Conservation (phyloP, 2,888 invertebrate genomes). For the Emesis furor region DNA sequence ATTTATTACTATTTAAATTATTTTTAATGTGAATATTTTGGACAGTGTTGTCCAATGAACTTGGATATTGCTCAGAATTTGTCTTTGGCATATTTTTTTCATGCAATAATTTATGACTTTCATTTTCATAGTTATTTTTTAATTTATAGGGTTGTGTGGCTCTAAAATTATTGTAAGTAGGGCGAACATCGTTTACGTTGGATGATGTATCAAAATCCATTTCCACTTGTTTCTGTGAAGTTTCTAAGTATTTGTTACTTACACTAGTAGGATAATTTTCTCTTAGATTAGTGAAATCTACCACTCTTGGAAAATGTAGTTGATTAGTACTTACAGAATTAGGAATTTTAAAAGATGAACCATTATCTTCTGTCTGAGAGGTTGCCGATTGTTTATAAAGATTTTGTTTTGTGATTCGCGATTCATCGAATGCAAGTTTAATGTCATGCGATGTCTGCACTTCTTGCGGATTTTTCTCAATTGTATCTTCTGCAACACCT, state of each 20-base stretch:
- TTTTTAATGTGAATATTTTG: conserved; percentile 26
- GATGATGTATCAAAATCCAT: conserved; percentile 37
- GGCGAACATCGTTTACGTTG: conserved; percentile 32
- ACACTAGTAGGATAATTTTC: conserved; percentile 83
- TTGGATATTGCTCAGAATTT: conserved; percentile 72
- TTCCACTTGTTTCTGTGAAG: conserved; percentile 76
- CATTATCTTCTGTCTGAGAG: conserved; percentile 34
- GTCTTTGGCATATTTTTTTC: conserved; percentile 48
- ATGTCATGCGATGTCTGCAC: conserved; percentile 77
- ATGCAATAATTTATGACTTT: conserved; percentile 40
- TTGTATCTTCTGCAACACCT: conserved; percentile 48
- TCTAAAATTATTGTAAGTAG: conserved; percentile 12
- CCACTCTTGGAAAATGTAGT: conserved; percentile 84
- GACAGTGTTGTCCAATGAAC: conserved; percentile 75
- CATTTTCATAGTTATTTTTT: conserved; percentile 23
- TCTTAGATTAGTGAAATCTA: conserved; percentile 86
- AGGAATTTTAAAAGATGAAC: conserved; percentile 65
- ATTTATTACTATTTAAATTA: conserved; percentile 73
- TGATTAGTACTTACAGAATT: conserved; percentile 71
- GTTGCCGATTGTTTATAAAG: conserved; percentile 58
- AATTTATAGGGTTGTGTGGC: conserved; percentile 24
- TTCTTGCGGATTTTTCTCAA: conserved; percentile 72
- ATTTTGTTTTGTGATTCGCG: conserved; percentile 78
- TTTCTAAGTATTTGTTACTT: conserved; percentile 79
- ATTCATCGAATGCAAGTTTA: conserved; percentile 79